Evolutionary conservation across 64 coral and sea anemone species (phyloP), one percentile per base, ranked within the genome.

Genomic region (Orbicella faveolata): DNA sequence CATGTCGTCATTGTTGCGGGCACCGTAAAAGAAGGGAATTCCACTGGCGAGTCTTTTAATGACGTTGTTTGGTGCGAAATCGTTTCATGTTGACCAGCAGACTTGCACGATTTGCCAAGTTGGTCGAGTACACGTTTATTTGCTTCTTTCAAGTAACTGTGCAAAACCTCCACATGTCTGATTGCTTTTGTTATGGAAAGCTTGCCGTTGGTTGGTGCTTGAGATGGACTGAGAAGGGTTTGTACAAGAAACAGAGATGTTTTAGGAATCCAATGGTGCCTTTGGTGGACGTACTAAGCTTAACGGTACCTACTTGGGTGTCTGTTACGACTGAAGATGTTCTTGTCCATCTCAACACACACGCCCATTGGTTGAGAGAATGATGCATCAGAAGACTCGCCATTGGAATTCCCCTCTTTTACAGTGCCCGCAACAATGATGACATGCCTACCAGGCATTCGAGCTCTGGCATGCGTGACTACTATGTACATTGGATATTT

Each of bases 341-440:
- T 76, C 33, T 91, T 77, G 10, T 83, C 80, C 52, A 75, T 8
- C 80, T 92, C 61, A 92, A 79, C 90, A 78, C 90, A 92, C 48
- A 90, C n/a, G 64, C 78, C 88, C 88, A 90, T 90, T 73, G 77
- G 88, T 73, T 82, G 88, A 73, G 64, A 36, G 19, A 90, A 90
- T 68, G 76, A 80, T 57, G 78, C 88, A 55, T 82, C 48, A 21
- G n/a, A 57, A 26, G 88, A 44, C 41, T 80, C 80, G 16, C 77
- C 39, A 74, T 81, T 81, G 12, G 65, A 72, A 80, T 90, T 90
- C 41, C 88, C 77, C 30, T 90, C 77, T 80, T 81, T 70, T 55
- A 63, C 77, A 20, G 41, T 81, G 21, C 77, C 77, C 34, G 64
- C 77, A 61, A 81, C 63, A 90, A 90, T 34, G 17, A 70, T 2